These are phyloP conservation scores for Platynereis dumerilii DNA, from an alignment of 2,888 invertebrate genomes.

Conservation along the genomic window DNA sequence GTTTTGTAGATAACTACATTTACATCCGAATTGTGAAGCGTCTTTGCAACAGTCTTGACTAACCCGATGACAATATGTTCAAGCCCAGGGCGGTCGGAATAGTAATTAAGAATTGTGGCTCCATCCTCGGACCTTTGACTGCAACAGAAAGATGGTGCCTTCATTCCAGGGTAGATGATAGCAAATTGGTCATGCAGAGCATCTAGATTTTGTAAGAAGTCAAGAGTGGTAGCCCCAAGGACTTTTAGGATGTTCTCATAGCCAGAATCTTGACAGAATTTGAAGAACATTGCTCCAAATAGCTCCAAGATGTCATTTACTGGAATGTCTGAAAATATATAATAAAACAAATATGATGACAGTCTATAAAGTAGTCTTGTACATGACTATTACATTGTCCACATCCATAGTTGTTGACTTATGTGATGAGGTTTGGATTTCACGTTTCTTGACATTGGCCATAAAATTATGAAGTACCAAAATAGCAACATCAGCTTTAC, in stretches of 20 bases:
- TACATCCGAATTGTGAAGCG: slow-evolving; percentile 89
- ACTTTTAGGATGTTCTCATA: slow-evolving; percentile 94
- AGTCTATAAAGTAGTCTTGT: no score
- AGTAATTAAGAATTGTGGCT: slow-evolving; percentile 89
- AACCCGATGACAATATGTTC: slow-evolving; percentile 97
- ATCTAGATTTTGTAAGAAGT: slow-evolving; percentile 93
- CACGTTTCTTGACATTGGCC: no score
- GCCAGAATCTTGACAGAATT: slow-evolving; percentile 94
- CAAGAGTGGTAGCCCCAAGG: slow-evolving; percentile 87
- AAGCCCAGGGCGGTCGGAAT: slow-evolving; percentile 91
- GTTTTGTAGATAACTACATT: slow-evolving; percentile 88
- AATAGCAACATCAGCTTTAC: no score
- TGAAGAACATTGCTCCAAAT: slow-evolving; percentile 93
- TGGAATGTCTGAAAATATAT: slow-evolving; percentile 84
- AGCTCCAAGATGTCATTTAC: slow-evolving; percentile 87
- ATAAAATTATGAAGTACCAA: no score
- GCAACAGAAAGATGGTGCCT: slow-evolving; percentile 85
- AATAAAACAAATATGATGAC: no score
- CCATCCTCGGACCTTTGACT: slow-evolving; percentile 89
- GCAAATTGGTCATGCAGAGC: slow-evolving; percentile 93
- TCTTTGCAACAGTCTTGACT: slow-evolving; percentile 94
- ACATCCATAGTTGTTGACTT: no score
- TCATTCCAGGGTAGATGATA: slow-evolving; percentile 83
- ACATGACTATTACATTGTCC: no score
- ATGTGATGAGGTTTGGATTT: no score